These are phyloP conservation scores for Menidia menidia DNA, from an alignment of 2,797 vertebrate genomes.

Conservation along the genomic window DNA sequence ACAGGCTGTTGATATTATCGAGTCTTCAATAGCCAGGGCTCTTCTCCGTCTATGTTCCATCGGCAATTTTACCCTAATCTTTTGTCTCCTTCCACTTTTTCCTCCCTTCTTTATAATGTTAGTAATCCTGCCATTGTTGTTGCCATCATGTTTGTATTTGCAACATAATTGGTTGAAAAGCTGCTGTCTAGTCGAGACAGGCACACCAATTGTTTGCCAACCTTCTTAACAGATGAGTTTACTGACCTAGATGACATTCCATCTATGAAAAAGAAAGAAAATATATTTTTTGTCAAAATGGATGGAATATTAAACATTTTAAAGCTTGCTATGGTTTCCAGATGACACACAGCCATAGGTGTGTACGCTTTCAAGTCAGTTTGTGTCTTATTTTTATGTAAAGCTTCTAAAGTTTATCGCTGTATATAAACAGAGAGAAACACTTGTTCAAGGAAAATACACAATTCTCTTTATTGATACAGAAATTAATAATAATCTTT, in stretches of 20 bases:
- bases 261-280: constrained; percentile 61
- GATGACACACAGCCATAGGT: constrained; percentile 20
- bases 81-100: constrained; percentile 61
- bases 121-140: constrained; percentile 85
- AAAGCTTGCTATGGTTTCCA: constrained; percentile 34
- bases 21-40: constrained; percentile 46
- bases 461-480: constrained; percentile 4
- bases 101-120: constrained; percentile 56
- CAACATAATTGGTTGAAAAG: constrained; percentile 82
- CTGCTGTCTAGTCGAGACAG: constrained; percentile 77
- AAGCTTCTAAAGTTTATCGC: constrained; percentile 2
- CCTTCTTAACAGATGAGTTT: constrained; percentile 70
- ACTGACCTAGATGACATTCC: constrained; percentile 67
- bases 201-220: constrained; percentile 80
- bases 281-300: constrained; percentile 34
- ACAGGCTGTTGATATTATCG: constrained; percentile 61
- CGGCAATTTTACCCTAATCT: constrained; percentile 69
- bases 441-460: constrained; percentile 3
- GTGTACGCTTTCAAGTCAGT: not conserved
- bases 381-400: constrained; percentile 3
- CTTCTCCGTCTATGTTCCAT: constrained; percentile 58
- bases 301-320: constrained; percentile 45
- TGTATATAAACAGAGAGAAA: constrained; percentile 14
- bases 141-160: constrained; percentile 84
- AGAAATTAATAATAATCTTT: constrained; percentile 1